These are phyloP conservation scores for Paracyprichromis sp. DNA, from an alignment of 2,113 vertebrate species.

Conservation along the genomic window DNA sequence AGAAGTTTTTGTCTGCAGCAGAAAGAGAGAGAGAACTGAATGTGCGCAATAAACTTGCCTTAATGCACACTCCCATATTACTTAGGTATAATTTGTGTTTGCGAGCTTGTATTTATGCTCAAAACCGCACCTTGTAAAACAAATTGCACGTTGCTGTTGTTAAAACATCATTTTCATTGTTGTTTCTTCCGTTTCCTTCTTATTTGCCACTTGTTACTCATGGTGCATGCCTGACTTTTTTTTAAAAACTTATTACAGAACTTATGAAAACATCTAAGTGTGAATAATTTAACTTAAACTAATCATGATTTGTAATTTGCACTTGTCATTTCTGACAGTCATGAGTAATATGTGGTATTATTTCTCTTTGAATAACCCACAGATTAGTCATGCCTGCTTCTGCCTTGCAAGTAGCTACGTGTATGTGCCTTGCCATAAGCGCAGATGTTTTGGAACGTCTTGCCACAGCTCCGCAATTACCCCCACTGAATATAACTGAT, in stretches of 20 bases:
- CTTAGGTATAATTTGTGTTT: neutral
- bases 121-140: slow-evolving; percentile 34
- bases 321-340: slow-evolving; percentile 38
- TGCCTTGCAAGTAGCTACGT: slow-evolving; percentile 28
- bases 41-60: neutral
- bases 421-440: neutral
- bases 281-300: slow-evolving; percentile 20
- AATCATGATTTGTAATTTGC: slow-evolving; percentile 31
- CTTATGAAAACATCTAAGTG: slow-evolving; percentile 17
- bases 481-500: neutral
- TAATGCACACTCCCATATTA: neutral
- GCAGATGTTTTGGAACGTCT: slow-evolving; percentile 8
- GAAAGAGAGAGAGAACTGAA: neutral
- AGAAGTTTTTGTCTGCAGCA: slow-evolving; percentile 45
- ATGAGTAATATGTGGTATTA: neutral
- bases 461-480: neutral
- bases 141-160: slow-evolving; percentile 3
- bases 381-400: slow-evolving; percentile 34
- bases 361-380: slow-evolving; percentile 28
- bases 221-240: neutral
- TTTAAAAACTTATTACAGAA: slow-evolving; percentile 7
- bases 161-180: slow-evolving; percentile 28
- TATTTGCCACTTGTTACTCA: neutral
- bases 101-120: neutral
- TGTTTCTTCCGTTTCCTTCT: neutral